phyloP scores from a whole-genome alignment of 2,113 vertebrate species.

The Gallinago undulata region DNA sequence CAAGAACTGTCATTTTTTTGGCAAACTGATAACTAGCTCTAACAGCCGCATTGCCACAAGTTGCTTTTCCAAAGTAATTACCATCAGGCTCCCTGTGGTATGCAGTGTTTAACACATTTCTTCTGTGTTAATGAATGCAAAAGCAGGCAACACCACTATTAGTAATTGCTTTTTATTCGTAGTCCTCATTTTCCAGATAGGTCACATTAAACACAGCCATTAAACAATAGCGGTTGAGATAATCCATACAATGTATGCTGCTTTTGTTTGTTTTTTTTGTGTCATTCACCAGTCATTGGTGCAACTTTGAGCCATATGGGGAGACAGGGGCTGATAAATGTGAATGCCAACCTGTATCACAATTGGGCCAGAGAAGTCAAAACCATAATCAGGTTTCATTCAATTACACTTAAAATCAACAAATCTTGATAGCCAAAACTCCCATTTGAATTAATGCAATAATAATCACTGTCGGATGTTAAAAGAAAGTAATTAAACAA shows the following conservation, averaged over 20 bases:
- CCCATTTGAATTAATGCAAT: conserved; percentile 80
- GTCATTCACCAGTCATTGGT: conserved; percentile 80
- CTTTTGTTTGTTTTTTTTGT: conserved; percentile 76
- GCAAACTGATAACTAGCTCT: conserved; percentile 63
- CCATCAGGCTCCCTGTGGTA: conserved; percentile 51
- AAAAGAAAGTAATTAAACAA: conserved; percentile 81
- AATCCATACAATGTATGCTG: conserved; percentile 88
- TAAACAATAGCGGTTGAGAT: conserved; percentile 92
- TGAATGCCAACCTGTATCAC: conserved; percentile 67
- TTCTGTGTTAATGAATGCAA: conserved; percentile 79
- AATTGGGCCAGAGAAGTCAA: conserved; percentile 72
- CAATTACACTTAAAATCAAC: conserved; percentile 77
- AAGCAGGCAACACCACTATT: conserved; percentile 79
- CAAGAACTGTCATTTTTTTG: conserved; percentile 55
- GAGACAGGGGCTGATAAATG: conserved; percentile 75
- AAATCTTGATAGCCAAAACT: conserved; percentile 83
- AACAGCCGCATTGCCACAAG: conserved; percentile 58
- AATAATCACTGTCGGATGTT: conserved; percentile 77
- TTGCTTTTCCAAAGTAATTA: conserved; percentile 71
- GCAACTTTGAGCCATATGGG: conserved; percentile 80
- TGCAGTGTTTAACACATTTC: conserved; percentile 61
- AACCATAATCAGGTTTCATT: conserved; percentile 78
- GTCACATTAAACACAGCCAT: conserved; percentile 95
- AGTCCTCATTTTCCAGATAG: conserved; percentile 89
- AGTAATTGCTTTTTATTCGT: conserved; percentile 89